A percentile compares a stretch with the other conserved stretches of the same genome.
Conservation (phyloP, 2,888 invertebrate species). For the Agrotis segetum region DNA sequence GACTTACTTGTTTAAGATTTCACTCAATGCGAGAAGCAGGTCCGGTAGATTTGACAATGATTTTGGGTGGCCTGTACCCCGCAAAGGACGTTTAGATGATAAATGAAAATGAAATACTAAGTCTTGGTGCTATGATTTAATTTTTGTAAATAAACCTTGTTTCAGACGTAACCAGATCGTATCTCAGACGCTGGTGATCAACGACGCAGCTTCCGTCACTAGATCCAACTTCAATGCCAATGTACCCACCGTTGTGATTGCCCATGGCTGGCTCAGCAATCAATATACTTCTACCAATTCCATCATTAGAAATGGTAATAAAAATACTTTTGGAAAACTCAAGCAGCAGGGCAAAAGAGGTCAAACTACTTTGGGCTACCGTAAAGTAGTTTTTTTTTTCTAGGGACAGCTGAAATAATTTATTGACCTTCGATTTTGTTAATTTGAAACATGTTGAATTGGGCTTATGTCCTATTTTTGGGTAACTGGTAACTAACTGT, state of each 20-base stretch:
- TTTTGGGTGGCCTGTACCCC: no score
- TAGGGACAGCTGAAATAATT: background rate
- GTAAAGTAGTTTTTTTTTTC: background rate
- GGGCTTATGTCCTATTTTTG: background rate
- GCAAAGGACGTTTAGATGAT: no score
- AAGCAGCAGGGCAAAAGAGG: no score
- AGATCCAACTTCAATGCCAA: slow-evolving; percentile 75
- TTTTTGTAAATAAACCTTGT: slow-evolving; percentile 25
- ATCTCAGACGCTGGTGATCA: slow-evolving; percentile 71
- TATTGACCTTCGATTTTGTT: background rate
- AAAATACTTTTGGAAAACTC: background rate
- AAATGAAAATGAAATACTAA: no score
- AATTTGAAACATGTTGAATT: background rate
- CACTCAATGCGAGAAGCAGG: no score
- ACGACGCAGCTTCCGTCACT: slow-evolving; percentile 72
- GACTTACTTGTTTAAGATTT: no score
- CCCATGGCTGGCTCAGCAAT: slow-evolving; percentile 75
- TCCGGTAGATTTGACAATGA: no score
- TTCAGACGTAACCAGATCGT: slow-evolving; percentile 73
- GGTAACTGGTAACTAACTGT: background rate
- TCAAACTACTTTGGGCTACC: no score
- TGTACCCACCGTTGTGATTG: slow-evolving; percentile 67
- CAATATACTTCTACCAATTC: slow-evolving; percentile 74
- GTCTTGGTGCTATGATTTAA: no score
- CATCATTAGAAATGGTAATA: slow-evolving; percentile 74